Base-by-base conservation (phyloP, 1,140 invertebrate species). In the Chymomyza costata region DNA sequence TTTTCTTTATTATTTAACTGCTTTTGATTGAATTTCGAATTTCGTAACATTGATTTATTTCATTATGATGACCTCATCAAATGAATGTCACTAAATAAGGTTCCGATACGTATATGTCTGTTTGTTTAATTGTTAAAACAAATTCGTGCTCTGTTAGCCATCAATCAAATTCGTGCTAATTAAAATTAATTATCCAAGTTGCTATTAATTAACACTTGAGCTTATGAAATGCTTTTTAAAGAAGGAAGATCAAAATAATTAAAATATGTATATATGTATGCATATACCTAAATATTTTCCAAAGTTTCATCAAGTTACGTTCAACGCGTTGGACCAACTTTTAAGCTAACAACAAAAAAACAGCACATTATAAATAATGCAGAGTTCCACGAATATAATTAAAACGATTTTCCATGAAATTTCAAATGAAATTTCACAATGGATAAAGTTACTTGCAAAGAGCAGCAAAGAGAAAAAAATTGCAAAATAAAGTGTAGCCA, bases 361-460 rank as follows among this genome's bases (percentile, higher is more conserved):
- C 18, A 41, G 34, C n/a, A 15, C 10, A 30, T 10, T n/a, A 31
- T 18, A 30, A 51, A 55, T 48, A 18, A 25, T 21, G 54, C 54
- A 65, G 74, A 71, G 60, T n/a, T 78, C 64, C 55, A 57, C 51
- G 73, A 80, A 78, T 78, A 78, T 78, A 78, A 78, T 78, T 78
- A 78, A 76, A 78, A 78, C 73, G 63, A 78, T 78, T 78, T 78
- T 78, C 71, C 71, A 80, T 80, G 73, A 67, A 78, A 78, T 78
- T 76, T 76, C 78, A 76, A 76, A 76, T 76, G 65, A 61, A 76
- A 62, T 78, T 76, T 70, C 40, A 54, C 62, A 25, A 25, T 52
- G 44, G 16, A 55, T 50, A 71, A 71, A 71, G 73, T 60, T 63
- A 50, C 34, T 52, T 45, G 50, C 53, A 30, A 35, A 28, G 31